phyloP scores from a whole-genome alignment of 2,888 invertebrate species.

The Cephus sareptanus region DNA sequence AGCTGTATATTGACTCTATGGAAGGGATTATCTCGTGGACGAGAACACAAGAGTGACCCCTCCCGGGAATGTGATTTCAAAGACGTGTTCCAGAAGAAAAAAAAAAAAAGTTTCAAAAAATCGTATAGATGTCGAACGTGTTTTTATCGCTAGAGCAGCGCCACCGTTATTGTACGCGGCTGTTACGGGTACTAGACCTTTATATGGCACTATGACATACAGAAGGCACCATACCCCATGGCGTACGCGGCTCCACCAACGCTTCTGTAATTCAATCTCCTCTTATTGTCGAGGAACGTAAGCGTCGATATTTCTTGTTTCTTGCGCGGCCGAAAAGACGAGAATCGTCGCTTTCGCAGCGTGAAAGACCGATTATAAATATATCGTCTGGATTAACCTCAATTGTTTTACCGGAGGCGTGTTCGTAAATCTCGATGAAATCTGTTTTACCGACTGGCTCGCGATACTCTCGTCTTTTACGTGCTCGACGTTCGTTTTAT shows the following conservation, averaged over 20 bases:
- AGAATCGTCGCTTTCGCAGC: background rate
- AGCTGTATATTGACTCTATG: background rate
- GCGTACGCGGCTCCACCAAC: background rate
- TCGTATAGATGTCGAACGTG: background rate
- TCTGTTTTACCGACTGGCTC: background rate
- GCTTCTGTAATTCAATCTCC: background rate
- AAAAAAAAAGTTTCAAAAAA: background rate
- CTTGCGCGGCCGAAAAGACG: background rate
- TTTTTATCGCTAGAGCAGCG: background rate
- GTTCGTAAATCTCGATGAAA: background rate
- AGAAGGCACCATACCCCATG: background rate
- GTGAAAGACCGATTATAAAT: background rate
- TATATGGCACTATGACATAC: background rate
- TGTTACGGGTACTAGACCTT: background rate
- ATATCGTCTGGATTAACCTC: background rate
- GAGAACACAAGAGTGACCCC: background rate
- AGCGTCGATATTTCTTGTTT: background rate
- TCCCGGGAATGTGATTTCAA: conserved; percentile 7
- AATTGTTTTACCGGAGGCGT: background rate
- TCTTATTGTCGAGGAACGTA: background rate
- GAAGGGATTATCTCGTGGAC: background rate
- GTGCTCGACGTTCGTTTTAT: background rate
- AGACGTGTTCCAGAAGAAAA: conserved; percentile 1
- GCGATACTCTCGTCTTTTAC: background rate
- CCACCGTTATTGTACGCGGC: background rate